These are phyloP conservation scores for Brachyopa scutellaris DNA, from an alignment of 2,888 invertebrate species.

Conservation along the genomic window DNA sequence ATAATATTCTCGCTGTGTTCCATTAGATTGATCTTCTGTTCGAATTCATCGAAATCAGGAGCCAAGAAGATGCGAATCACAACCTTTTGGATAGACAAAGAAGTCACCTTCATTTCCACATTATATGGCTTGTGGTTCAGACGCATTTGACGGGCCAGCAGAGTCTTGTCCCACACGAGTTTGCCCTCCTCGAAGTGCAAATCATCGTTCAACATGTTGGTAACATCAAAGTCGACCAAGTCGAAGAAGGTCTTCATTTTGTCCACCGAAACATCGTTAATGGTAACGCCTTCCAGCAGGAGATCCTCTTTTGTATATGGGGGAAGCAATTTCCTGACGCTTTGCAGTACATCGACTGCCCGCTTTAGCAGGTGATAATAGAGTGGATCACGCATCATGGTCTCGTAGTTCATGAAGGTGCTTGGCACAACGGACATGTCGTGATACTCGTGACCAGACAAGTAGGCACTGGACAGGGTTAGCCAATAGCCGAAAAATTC, in stretches of 20 bases:
- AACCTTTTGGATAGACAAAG: slow-evolving; percentile 82
- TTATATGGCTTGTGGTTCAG: slow-evolving; percentile 88
- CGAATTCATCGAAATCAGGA: slow-evolving; percentile 86
- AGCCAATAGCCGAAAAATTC: slow-evolving; percentile 78
- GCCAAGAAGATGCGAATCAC: slow-evolving; percentile 86
- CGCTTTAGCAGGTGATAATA: slow-evolving; percentile 87
- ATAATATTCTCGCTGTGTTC: slow-evolving; percentile 85
- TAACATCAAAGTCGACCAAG: slow-evolving; percentile 85
- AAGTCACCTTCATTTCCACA: slow-evolving; percentile 84
- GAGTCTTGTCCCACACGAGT: slow-evolving; percentile 80
- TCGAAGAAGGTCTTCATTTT: slow-evolving; percentile 88
- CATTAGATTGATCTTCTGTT: slow-evolving; percentile 83
- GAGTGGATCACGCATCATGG: slow-evolving; percentile 88
- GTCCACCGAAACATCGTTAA: slow-evolving; percentile 86
- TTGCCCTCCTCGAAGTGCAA: slow-evolving; percentile 78
- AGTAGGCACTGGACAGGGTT: slow-evolving; percentile 76
- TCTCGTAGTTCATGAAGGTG: slow-evolving; percentile 85
- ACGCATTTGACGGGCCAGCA: slow-evolving; percentile 85
- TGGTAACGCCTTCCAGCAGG: slow-evolving; percentile 84
- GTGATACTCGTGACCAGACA: slow-evolving; percentile 75
- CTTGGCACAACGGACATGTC: slow-evolving; percentile 82
- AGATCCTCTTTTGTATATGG: slow-evolving; percentile 86
- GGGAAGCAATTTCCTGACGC: slow-evolving; percentile 84
- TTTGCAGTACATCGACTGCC: slow-evolving; percentile 84
- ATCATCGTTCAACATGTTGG: slow-evolving; percentile 77